Base-by-base conservation (phyloP, 2,113 vertebrate genomes). In the Acanthochromis polyacanthus region DNA sequence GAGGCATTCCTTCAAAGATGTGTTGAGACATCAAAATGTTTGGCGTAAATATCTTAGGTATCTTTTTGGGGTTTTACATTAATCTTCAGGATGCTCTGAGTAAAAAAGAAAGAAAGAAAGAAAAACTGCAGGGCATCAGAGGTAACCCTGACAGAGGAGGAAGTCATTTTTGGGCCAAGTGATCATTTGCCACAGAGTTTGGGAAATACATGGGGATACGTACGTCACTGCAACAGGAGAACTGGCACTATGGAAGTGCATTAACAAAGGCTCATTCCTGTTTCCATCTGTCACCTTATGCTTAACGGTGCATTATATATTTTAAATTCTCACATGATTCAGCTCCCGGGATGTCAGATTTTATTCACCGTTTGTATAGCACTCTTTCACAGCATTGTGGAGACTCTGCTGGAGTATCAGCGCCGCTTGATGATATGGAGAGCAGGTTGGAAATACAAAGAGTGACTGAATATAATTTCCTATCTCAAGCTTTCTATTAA, bases 251-350 rank as follows among this genome's bases (percentile, higher is more conserved):
- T 57, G 20, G 76, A 82, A 32, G 68, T 55, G 62, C 72, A 73
- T 81, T 51, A 60, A 80, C 74, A 78, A 66, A 67, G 38, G 1
- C 72, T 53, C 64, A 75, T 77, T 82, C 83, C 80, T 83, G 73
- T 68, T 86, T 84, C 89, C 91, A 92, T 92, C 88, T 91, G 92
- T 63, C 85, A 78, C 77, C 76, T 88, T 81, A 71, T 83, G 69
- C 48, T 64, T 80, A 71, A 69, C 53, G 50, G 36, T 43, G 74
- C 48, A 68, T 72, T 73, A 50, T 71, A 71, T 75, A 66, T 73
- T 85, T 80, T 11, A 69, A 68, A 66, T 64, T 74, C 11, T 38
- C 51, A 63, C 60, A 83, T 50, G 17, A 73, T 56, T 86, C 62
- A 71, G 64, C 58, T 86, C 16, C 51, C 55, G 67, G 40, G 25